These are phyloP conservation scores for Sebastes goodei DNA, from an alignment of 2,797 vertebrate genomes.

Conservation along the genomic window DNA sequence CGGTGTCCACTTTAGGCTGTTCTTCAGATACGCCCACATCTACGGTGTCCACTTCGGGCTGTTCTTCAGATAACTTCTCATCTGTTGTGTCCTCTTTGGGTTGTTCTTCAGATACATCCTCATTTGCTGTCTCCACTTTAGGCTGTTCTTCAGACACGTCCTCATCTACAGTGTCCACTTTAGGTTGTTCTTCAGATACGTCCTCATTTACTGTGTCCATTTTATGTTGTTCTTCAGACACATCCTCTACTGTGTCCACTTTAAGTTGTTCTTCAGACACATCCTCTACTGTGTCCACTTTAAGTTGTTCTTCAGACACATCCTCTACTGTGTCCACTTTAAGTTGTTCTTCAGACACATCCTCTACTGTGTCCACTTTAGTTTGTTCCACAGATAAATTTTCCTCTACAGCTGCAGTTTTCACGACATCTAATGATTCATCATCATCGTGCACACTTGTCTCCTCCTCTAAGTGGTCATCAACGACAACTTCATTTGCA, in stretches of 20 bases:
- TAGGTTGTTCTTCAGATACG: background rate
- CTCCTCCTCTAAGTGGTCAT: background rate
- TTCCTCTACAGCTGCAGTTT: constrained; percentile 22
- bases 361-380: background rate
- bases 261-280: background rate
- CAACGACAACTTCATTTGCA: background rate
- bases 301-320: background rate
- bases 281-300: background rate
- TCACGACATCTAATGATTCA: background rate
- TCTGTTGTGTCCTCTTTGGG: background rate
- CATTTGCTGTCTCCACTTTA: background rate
- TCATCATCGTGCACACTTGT: background rate
- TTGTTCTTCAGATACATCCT: background rate
- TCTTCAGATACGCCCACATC: background rate
- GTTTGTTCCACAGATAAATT: background rate
- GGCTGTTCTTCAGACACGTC: background rate
- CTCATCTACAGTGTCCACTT: background rate
- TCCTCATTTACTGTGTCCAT: background rate
- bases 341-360: background rate
- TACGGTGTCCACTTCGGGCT: background rate
- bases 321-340: background rate
- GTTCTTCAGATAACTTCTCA: no score
- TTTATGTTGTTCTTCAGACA: background rate
- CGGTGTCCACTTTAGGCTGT: background rate
- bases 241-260: background rate